Evolutionary conservation across 2,888 invertebrate genomes (phyloP).

Genomic region (Sinotaia quadrata): DNA sequence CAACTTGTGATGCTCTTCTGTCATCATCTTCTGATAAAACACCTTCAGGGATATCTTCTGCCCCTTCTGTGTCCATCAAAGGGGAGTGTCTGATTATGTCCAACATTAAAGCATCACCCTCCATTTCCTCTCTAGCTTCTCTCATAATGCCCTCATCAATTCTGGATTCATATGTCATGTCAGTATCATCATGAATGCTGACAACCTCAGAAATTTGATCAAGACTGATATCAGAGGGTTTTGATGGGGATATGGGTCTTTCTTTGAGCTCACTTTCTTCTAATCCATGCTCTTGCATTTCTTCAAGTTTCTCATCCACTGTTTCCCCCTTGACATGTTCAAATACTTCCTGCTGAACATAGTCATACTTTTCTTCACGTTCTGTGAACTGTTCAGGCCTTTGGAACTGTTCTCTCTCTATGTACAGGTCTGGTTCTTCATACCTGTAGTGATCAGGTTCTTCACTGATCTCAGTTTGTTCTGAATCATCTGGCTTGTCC

Average conservation of each 20-base stretch:
- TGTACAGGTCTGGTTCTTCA: too few relatives aligned
- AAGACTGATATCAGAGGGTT: constrained; percentile 12
- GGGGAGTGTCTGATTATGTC: constrained; percentile 24
- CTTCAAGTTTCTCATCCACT: not conserved
- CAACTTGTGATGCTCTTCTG: not conserved
- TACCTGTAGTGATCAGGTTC: not conserved
- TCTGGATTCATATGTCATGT: constrained; percentile 11
- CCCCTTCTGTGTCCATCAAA: constrained; percentile 10
- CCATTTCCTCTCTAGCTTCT: constrained; percentile 29
- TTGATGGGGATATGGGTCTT: not conserved
- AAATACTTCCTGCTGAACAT: not conserved
- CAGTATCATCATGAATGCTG: constrained; percentile 24
- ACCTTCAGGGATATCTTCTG: constrained; percentile 1
- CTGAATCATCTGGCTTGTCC: not conserved
- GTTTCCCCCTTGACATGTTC: not conserved
- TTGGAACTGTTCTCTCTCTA: too few relatives aligned
- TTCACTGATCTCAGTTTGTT: not conserved
- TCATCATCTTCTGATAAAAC: constrained; percentile 11
- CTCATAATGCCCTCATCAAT: constrained; percentile 28
- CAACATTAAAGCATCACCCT: constrained; percentile 25
- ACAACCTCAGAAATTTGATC: constrained; percentile 26
- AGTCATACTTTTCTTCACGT: constrained; percentile 7
- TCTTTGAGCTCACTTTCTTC: not conserved
- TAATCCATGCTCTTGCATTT: not conserved
- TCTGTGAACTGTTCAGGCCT: constrained; percentile 2